These are phyloP conservation scores for Syngnathus rostellatus DNA, from an alignment of 2,797 vertebrate genomes.

Conservation along the genomic window DNA sequence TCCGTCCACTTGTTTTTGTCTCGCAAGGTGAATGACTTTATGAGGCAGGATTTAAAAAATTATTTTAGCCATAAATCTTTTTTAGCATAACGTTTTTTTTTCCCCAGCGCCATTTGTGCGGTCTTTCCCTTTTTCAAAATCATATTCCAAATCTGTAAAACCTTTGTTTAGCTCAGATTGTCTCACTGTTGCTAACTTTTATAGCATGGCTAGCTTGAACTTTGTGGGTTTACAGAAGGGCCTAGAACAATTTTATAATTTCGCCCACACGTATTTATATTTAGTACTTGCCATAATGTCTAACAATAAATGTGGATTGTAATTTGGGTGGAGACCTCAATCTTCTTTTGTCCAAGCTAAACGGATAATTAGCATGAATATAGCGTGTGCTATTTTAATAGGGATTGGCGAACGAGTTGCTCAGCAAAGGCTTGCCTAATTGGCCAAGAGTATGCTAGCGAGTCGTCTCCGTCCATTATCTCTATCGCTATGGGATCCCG, in stretches of 20 bases:
- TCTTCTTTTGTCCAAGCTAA: conserved; percentile 10
- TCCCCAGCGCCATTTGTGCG: too few species aligned
- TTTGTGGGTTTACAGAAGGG: too few species aligned
- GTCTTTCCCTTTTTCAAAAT: too few species aligned
- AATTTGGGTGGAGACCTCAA: neutral
- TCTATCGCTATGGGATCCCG: conserved; percentile 48
- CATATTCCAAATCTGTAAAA: too few species aligned
- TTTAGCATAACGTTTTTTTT: too few species aligned
- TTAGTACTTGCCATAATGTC: too few species aligned
- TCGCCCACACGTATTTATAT: too few species aligned
- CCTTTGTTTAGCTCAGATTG: too few species aligned
- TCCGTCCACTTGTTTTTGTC: neutral
- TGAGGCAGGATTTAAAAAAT: neutral
- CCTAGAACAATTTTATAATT: too few species aligned
- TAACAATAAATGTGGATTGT: neutral
- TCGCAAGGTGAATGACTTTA: neutral
- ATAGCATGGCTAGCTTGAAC: too few species aligned
- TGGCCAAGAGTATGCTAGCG: conserved; percentile 40
- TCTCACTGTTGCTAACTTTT: too few species aligned
- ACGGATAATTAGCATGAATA: conserved; percentile 39
- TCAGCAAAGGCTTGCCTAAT: conserved; percentile 48
- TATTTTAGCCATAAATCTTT: neutral
- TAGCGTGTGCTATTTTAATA: conserved; percentile 37
- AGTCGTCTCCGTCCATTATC: conserved; percentile 58
- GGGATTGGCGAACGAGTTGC: conserved; percentile 25